A percentile compares a stretch with the other conserved stretches of the same genome.
Conservation (phyloP, 2,797 vertebrate genomes). For the Lepilemur septentrionalis region DNA sequence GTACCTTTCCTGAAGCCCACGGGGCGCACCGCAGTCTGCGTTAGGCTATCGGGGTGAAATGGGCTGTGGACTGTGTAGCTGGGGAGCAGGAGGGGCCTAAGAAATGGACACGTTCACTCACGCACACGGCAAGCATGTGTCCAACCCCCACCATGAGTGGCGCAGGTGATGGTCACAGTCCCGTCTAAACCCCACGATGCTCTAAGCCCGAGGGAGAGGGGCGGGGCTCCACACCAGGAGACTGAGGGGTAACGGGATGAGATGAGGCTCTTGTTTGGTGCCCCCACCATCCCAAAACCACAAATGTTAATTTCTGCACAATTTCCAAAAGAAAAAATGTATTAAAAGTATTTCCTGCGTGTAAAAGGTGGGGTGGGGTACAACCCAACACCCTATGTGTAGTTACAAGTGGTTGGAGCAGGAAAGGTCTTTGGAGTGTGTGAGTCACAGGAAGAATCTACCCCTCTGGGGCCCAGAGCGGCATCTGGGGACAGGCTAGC, state of each 20-base stretch:
- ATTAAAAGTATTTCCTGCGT: background rate
- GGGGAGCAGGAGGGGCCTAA: background rate
- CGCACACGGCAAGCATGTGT: too few species aligned
- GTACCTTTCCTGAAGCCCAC: background rate
- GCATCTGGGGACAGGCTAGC: background rate
- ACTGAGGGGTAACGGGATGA: background rate
- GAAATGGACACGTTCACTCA: background rate
- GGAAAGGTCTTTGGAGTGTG: background rate
- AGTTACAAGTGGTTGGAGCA: background rate
- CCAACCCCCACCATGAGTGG: too few species aligned
- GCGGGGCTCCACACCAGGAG: background rate
- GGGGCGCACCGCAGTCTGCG: background rate
- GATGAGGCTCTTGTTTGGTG: background rate
- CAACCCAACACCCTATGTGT: background rate
- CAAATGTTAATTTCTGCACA: background rate
- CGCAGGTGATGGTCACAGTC: too few species aligned
- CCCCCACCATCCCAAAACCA: background rate
- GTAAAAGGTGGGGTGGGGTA: background rate
- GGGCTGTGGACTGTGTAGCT: background rate
- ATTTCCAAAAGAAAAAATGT: background rate
- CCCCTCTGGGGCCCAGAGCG: background rate
- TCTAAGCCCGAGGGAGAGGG: background rate
- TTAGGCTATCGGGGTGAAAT: background rate
- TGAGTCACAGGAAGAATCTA: background rate
- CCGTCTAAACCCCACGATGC: too few species aligned